Conservation (phyloP, 2,888 invertebrate genomes). For the Noctua janthe region DNA sequence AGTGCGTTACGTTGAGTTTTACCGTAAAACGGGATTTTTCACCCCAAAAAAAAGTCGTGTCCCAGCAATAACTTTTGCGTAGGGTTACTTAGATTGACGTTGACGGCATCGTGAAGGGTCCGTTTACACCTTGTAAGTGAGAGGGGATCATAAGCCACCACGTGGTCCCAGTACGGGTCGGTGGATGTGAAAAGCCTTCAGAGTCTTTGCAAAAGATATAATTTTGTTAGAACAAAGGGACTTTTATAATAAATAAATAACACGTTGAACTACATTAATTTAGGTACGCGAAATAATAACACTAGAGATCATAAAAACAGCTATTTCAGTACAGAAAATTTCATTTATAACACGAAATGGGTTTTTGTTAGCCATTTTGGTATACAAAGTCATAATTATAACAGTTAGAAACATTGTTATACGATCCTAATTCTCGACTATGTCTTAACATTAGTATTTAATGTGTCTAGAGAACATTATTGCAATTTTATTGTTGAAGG, state of each 20-base stretch:
- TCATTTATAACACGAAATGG: conserved; percentile 12
- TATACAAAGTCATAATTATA: conserved; percentile 13
- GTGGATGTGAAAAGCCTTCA: not conserved
- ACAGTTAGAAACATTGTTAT: conserved; percentile 16
- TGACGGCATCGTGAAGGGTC: too few relatives aligned
- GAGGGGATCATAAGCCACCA: not conserved
- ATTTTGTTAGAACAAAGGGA: not conserved
- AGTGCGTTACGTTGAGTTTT: too few relatives aligned
- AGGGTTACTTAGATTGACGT: too few relatives aligned
- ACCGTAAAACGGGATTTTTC: too few relatives aligned
- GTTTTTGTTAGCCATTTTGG: conserved; percentile 2
- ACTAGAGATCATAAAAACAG: conserved; percentile 3
- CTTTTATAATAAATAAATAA: not conserved
- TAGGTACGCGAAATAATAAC: not conserved
- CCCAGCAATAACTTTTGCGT: too few relatives aligned
- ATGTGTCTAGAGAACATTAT: not conserved
- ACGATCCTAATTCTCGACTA: not conserved
- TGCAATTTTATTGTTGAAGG: not conserved
- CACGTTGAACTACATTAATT: not conserved
- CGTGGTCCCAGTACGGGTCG: not conserved
- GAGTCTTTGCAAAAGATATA: not conserved
- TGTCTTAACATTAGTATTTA: conserved; percentile 10
- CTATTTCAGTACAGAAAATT: not conserved
- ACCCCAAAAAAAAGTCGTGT: too few relatives aligned
- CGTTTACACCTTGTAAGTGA: not conserved